A percentile compares a stretch with the other conserved stretches of the same genome.
Evolutionary conservation across 2,797 vertebrate genomes (phyloP).

Genomic region (Poeciliopsis gracilis): DNA sequence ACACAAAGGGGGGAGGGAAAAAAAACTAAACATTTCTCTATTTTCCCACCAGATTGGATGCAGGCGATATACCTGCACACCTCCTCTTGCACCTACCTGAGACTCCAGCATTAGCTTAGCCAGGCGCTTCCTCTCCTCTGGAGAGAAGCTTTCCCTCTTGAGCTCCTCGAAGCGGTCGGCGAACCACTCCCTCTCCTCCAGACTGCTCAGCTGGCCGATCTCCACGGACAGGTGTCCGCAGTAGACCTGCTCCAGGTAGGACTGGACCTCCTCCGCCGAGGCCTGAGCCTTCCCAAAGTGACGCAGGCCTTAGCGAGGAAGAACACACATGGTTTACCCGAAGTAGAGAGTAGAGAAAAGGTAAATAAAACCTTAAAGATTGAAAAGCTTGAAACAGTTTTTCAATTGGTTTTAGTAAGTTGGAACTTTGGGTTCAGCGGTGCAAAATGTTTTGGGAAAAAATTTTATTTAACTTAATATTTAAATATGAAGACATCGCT

Average conservation of each 20-base stretch:
- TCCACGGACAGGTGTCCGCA: slow-evolving; percentile 93
- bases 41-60: no score
- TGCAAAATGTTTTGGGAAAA: not conserved
- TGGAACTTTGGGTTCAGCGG: not conserved
- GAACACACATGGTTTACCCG: not conserved
- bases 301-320: slow-evolving; percentile 66
- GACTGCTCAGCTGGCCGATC: slow-evolving; percentile 87
- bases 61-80: no score
- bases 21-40: not conserved
- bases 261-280: slow-evolving; percentile 87
- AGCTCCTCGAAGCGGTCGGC: slow-evolving; percentile 91
- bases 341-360: not conserved
- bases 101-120: slow-evolving; percentile 94
- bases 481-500: not conserved
- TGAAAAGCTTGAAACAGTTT: not conserved
- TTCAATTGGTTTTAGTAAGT: no score
- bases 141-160: slow-evolving; percentile 85
- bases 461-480: not conserved
- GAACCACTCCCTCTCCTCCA: slow-evolving; percentile 92
- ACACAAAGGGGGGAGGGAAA: not conserved
- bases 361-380: not conserved
- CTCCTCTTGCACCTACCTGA: slow-evolving; percentile 79
- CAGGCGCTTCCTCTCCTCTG: slow-evolving; percentile 87
- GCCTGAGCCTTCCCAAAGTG: slow-evolving; percentile 89
- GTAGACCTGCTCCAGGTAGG: slow-evolving; percentile 88